Evolutionary conservation across 2,113 vertebrate genomes (phyloP).

Genomic region (Pseudorectes ferrugineus): DNA sequence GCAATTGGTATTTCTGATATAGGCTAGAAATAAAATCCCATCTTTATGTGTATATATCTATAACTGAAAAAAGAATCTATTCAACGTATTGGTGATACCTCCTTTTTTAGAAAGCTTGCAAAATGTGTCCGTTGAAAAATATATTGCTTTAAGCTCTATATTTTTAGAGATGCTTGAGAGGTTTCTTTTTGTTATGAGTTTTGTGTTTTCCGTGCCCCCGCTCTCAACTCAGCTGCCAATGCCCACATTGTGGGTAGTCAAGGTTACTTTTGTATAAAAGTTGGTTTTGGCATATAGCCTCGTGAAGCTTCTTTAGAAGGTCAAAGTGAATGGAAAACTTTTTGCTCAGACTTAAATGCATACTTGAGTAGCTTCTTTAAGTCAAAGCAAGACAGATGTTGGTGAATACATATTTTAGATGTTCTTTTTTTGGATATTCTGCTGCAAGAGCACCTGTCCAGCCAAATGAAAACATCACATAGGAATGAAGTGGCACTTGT

Average conservation of each 20-base stretch:
- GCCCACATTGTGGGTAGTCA: not conserved
- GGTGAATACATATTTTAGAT: slow-evolving; percentile 66
- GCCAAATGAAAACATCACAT: slow-evolving; percentile 35
- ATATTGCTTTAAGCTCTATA: not conserved
- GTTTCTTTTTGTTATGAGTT: not conserved
- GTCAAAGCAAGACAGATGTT: slow-evolving; percentile 57
- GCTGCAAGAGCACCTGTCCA: slow-evolving; percentile 44
- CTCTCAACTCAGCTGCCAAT: not conserved
- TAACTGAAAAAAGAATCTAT: not conserved
- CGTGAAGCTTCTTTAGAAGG: slow-evolving; percentile 3
- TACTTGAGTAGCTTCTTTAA: not conserved
- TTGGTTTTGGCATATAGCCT: not conserved
- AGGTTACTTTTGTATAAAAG: not conserved
- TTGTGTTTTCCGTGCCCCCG: accelerated
- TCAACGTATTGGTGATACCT: not conserved
- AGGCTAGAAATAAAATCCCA: not conserved
- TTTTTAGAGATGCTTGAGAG: not conserved
- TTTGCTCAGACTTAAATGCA: not conserved
- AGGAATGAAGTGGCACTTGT: slow-evolving; percentile 44
- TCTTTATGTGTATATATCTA: not conserved
- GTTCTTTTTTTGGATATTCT: slow-evolving; percentile 35
- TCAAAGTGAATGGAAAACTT: slow-evolving; percentile 22
- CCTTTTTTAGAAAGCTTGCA: not conserved
- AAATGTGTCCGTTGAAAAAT: not conserved
- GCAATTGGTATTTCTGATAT: not conserved